A percentile compares a stretch with the other conserved stretches of the same genome.
Conservation (phyloP, 2,888 invertebrate genomes). For the Ametastegia equiseti region DNA sequence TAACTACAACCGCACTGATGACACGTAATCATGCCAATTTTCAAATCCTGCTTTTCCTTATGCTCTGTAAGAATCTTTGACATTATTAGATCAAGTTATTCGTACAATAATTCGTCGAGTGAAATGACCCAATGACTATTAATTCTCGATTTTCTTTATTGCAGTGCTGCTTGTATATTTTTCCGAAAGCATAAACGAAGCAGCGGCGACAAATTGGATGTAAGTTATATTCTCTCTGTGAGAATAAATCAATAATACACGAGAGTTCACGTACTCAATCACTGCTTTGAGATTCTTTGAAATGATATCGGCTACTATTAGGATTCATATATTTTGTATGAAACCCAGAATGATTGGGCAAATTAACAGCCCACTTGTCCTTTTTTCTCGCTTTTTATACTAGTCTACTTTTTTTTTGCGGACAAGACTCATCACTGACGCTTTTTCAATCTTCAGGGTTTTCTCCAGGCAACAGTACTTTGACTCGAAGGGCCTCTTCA, state of each 20-base stretch:
- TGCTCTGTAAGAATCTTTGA: slow-evolving; percentile 84
- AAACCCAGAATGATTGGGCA: background rate
- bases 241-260: background rate
- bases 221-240: slow-evolving; percentile 64
- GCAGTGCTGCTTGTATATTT: slow-evolving; percentile 92
- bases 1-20: slow-evolving; percentile 87
- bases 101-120: slow-evolving; percentile 39
- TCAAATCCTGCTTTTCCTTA: slow-evolving; percentile 89
- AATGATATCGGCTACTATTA: background rate
- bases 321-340: background rate
- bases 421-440: background rate
- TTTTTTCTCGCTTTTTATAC: slow-evolving; percentile 18
- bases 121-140: background rate
- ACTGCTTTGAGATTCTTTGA: background rate
- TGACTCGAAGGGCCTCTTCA: slow-evolving; percentile 95
- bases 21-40: slow-evolving; percentile 92
- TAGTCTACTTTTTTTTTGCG: background rate
- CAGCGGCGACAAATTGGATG: slow-evolving; percentile 92
- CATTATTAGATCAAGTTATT: too few species aligned
- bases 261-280: background rate
- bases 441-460: slow-evolving; percentile 75
- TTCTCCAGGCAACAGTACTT: slow-evolving; percentile 96
- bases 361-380: background rate
- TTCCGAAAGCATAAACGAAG: slow-evolving; percentile 93
- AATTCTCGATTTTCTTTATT: slow-evolving; percentile 70